Percentiles rank a stretch among this genome's conserved stretches.
Evolutionary conservation across 2,888 invertebrate genomes (phyloP).

Genomic region (Mythimna pallens): DNA sequence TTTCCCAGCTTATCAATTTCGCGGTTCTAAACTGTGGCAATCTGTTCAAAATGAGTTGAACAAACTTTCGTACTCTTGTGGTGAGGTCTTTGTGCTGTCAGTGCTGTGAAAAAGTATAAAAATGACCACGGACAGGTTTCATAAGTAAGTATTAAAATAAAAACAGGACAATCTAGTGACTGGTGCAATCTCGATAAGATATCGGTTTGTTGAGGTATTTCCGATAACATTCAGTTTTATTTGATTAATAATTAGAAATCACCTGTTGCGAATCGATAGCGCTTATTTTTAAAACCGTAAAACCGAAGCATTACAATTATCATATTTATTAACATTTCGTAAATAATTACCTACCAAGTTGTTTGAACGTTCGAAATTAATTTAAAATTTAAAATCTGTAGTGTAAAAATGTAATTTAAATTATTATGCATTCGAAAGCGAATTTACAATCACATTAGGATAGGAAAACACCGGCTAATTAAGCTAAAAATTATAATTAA

Average conservation of each 20-base stretch:
- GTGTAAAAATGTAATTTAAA: too few species aligned
- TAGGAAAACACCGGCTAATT: constrained; percentile 23
- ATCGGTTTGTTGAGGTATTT: constrained; percentile 39
- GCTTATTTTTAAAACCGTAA: constrained; percentile 5
- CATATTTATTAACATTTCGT: background rate
- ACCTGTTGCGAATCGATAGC: constrained; percentile 11
- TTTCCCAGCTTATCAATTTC: constrained; percentile 85
- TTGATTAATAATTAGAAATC: constrained; percentile 41
- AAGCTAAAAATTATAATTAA: constrained; percentile 22
- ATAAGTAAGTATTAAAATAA: constrained; percentile 89
- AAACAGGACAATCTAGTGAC: constrained; percentile 45
- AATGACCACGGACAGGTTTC: constrained; percentile 92
- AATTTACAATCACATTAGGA: constrained; percentile 27
- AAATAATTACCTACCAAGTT: background rate
- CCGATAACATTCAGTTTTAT: constrained; percentile 43
- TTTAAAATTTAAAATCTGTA: background rate
- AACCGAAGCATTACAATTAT: too few species aligned
- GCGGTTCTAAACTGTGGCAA: constrained; percentile 77
- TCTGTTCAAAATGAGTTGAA: constrained; percentile 86
- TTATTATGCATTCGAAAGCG: constrained; percentile 7
- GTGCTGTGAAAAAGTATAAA: constrained; percentile 64
- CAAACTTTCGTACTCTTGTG: constrained; percentile 70
- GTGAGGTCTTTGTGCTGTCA: constrained; percentile 56
- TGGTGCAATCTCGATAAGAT: constrained; percentile 60
- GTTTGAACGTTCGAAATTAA: background rate